A percentile compares a stretch with the other conserved stretches of the same genome.
These are phyloP conservation scores for Tolmerus cingulatus DNA, from an alignment of 2,888 invertebrate species.

Conservation along the genomic window DNA sequence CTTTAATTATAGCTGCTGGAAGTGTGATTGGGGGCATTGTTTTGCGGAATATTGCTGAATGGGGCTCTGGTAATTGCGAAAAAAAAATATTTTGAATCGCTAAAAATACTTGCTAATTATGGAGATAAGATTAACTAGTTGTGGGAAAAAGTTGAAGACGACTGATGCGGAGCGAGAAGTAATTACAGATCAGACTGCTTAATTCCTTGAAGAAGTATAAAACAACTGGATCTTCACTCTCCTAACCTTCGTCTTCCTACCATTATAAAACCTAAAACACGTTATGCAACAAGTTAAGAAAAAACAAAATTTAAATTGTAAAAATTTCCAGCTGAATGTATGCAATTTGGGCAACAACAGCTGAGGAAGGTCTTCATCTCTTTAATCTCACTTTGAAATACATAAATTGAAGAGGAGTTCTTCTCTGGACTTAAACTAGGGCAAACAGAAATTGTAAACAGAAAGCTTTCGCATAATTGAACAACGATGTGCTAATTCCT, in stretches of 20 bases:
- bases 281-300: neutral
- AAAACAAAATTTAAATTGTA: neutral
- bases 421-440: neutral
- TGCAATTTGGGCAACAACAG: neutral
- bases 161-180: neutral
- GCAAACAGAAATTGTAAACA: neutral
- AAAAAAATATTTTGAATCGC: neutral
- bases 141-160: neutral
- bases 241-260: neutral
- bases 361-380: neutral
- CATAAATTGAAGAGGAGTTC: neutral
- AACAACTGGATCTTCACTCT: neutral
- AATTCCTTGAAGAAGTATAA: neutral
- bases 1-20: neutral
- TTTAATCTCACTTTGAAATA: neutral
- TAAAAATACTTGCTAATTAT: neutral
- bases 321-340: neutral
- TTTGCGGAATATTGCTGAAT: neutral
- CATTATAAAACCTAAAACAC: neutral
- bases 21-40: constrained; percentile 5
- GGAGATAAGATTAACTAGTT: neutral
- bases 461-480: neutral
- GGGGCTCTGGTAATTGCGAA: neutral
- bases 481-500: neutral
- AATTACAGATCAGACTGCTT: neutral